Base-by-base conservation (phyloP, 2,797 vertebrate genomes). In the Siniperca scherzeri region DNA sequence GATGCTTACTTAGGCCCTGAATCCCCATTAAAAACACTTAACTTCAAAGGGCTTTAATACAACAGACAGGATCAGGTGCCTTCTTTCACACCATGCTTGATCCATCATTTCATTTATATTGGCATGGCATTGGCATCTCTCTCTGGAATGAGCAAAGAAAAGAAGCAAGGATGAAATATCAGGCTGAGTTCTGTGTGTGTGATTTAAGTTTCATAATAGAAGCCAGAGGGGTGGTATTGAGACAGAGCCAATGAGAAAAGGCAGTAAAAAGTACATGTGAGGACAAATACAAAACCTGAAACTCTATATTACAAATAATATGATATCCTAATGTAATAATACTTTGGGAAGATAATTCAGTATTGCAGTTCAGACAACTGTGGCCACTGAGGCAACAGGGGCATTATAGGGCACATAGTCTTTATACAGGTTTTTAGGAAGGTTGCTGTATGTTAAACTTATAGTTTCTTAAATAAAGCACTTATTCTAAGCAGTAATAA, bases 161-260 rank as follows among this genome's bases (percentile, higher is more conserved):
- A 74, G 17, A 70, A 73, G 17, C 30, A 56, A n/a, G 2, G 22
- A 50, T 59, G 33, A 80, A 69, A 83, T 73, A 53, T 22, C 16
- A n/a, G 55, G 25, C 61, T 44, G 27, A 38, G 40, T 52, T 74
- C 38, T 46, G 19, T 36, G 25, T 72, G 40, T 27, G 4, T 9
- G 30, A 69, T 74, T 84, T 22, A 61, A 21, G 30, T 80, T 85
- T 80, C 69, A 73, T 64, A 56, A 80, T 27, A 59, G 78, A 86
- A 87, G 52, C 19, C 17, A 53, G 36, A 65, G 33, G 50, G 60
- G 50, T 25, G 66, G 16, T 44, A 66, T 11, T 40, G 27, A 66
- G 11, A 78, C 14, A 48, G 42, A 82, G 66, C 30, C 17, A 10
- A 53, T 21, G 46, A 67, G 48, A 27, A 46, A 78, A 60, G n/a